Evolutionary conservation across 2,888 invertebrate genomes (phyloP), one percentile per base, ranked within the genome.

Genomic region (Drosophila suboccidentalis): DNA sequence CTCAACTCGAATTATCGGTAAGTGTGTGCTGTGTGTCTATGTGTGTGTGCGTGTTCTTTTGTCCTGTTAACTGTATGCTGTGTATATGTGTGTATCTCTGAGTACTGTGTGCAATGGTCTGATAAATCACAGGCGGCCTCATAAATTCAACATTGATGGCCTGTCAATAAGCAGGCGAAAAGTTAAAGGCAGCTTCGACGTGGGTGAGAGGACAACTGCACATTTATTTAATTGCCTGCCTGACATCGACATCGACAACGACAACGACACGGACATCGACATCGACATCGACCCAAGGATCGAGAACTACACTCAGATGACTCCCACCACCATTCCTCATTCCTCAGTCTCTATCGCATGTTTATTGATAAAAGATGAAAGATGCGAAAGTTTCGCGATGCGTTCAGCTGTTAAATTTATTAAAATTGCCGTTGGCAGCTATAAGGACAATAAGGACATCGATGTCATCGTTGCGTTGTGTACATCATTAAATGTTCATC

Each of bases 1-100:
- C 94, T 98, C 79, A 97, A 97, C 90, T 95, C 95, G 78, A 96
- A 97, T 93, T 98, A 98, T 94, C 96, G 95, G 95, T 97, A 94
- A 95, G 95, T 88, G 49, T 54, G 32, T 36, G 10, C 6, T 46
- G 11, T 15, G 6, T 34, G 6, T 22, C 19, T 59, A 34, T 54
- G 32, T 36, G 9, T 34, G 6, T 22, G 38, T 54, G 46, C 3
- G 32, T 59, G 38, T 50, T 44, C 57, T 47, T 32, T 53, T 65
- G 59, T 51, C 36, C 68, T 19, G 34, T 47, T 34, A 38, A 11
- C 39, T 46, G 34, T 50, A 26, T 1, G 6, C 15, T 57, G 41
- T 53, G 49, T 44, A 19, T 19, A 19, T 22, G 32, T 32, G 43
- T 26, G 26, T 26, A 36, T 49, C 51, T 49, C 19, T 19, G 32